Percentiles rank a stretch among this genome's conserved stretches.
Conservation (phyloP, 2,797 vertebrate species). For the Neosilurus mollespiculum region DNA sequence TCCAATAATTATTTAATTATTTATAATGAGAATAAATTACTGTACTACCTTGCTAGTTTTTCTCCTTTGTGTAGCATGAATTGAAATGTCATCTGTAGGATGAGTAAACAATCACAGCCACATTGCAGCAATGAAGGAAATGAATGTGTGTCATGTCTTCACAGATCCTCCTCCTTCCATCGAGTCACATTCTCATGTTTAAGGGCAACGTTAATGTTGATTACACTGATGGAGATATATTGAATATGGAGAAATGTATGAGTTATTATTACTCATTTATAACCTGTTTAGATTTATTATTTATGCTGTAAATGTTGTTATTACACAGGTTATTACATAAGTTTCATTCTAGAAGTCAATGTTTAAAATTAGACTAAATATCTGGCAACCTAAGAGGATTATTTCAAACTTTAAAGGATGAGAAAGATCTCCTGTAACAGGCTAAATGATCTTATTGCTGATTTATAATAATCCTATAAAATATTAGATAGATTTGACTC, state of each 20-base stretch:
- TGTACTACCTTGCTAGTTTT: background rate
- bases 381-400: background rate
- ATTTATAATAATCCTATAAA: background rate
- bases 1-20: background rate
- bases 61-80: background rate
- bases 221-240: background rate
- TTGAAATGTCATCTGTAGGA: background rate
- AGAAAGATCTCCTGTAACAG: background rate
- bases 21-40: background rate
- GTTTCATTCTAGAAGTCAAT: background rate
- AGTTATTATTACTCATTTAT: background rate
- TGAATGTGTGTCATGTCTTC: background rate
- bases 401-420: background rate
- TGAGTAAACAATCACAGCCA: background rate
- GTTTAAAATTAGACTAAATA: background rate
- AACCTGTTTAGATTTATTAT: background rate
- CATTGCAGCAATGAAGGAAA: background rate
- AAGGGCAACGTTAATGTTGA: background rate
- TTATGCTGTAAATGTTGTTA: background rate
- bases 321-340: too few species aligned
- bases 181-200: background rate
- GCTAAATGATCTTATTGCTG: background rate
- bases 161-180: background rate
- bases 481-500: background rate
- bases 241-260: background rate